Conservation (phyloP, 2,113 vertebrate genomes). For the Eurystomus gularis region DNA sequence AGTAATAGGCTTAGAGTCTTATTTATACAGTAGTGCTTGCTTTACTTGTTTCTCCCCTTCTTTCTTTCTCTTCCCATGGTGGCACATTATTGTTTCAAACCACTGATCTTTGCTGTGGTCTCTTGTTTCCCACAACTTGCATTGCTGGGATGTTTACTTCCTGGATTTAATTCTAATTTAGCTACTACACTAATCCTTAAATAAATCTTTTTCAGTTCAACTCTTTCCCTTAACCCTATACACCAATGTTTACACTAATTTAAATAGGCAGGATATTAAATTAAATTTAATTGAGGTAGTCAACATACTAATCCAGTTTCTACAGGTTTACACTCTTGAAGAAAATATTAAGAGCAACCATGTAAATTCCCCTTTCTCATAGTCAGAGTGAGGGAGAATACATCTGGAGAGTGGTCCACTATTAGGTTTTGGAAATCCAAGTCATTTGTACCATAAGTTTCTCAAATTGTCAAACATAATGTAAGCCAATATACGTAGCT, state of each 20-base stretch:
- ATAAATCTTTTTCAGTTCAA: slow-evolving; percentile 73
- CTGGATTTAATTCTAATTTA: slow-evolving; percentile 73
- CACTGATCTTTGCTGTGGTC: slow-evolving; percentile 52
- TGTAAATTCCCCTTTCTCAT: slow-evolving; percentile 31
- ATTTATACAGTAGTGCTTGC: slow-evolving; percentile 46
- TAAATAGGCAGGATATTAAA: slow-evolving; percentile 76
- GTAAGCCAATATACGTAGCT: not conserved
- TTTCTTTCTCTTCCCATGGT: slow-evolving; percentile 42
- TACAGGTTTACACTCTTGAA: slow-evolving; percentile 63
- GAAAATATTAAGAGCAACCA: slow-evolving; percentile 50
- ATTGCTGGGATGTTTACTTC: slow-evolving; percentile 73
- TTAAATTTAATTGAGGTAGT: slow-evolving; percentile 74
- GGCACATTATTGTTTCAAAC: slow-evolving; percentile 63
- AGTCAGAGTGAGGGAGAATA: not conserved
- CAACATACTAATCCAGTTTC: slow-evolving; percentile 71
- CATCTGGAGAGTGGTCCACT: not conserved
- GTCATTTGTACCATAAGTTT: not conserved
- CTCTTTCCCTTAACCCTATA: slow-evolving; percentile 62
- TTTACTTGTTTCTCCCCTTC: slow-evolving; percentile 53
- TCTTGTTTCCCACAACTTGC: slow-evolving; percentile 69
- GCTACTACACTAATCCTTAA: slow-evolving; percentile 73
- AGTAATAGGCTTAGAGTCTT: slow-evolving; percentile 54
- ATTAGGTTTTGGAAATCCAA: slow-evolving; percentile 15
- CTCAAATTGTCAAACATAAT: not conserved
- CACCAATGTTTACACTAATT: slow-evolving; percentile 71